These are phyloP conservation scores for Drosophila sturtevanti DNA, from an alignment of 1,140 invertebrate genomes.

Conservation along the genomic window DNA sequence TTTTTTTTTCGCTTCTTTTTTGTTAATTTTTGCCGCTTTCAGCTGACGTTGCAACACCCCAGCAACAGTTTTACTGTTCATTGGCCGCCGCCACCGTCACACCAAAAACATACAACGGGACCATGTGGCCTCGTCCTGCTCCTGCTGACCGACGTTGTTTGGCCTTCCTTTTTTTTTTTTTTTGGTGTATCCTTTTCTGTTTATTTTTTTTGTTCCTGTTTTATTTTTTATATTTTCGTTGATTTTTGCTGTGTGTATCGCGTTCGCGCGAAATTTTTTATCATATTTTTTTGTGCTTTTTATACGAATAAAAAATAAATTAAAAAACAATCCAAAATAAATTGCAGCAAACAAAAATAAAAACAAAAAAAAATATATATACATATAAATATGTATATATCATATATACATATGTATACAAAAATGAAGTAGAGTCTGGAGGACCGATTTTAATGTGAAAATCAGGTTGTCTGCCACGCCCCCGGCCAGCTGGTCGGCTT, in stretches of 20 bases:
- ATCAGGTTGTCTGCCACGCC: constrained; percentile 65
- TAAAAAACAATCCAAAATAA: constrained; percentile 80
- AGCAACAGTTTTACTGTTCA: constrained; percentile 77
- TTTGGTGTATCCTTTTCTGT: constrained; percentile 30
- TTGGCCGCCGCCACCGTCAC: constrained; percentile 70
- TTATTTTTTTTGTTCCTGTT: not conserved
- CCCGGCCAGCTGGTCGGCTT: not conserved
- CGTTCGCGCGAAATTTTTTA: constrained; percentile 56
- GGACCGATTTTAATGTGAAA: constrained; percentile 67
- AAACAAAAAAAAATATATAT: not conserved
- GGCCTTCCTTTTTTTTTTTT: constrained; percentile 56
- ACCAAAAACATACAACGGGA: constrained; percentile 51
- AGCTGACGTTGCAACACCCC: constrained; percentile 53
- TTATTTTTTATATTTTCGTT: constrained; percentile 36
- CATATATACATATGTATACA: not conserved
- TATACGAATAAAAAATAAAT: constrained; percentile 75
- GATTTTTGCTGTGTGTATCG: constrained; percentile 61
- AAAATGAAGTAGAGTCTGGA: constrained; percentile 21
- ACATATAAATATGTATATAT: not conserved
- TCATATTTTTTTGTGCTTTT: constrained; percentile 62
- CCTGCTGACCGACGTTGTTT: constrained; percentile 69
- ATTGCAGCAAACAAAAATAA: constrained; percentile 49
- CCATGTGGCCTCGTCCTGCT: constrained; percentile 46
- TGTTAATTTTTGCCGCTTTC: constrained; percentile 39
- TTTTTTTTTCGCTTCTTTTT: constrained; percentile 38